Evolutionary conservation across 2,113 vertebrate genomes (phyloP), one percentile per base, ranked within the genome.

Genomic region (Hirundichthys speculiger): DNA sequence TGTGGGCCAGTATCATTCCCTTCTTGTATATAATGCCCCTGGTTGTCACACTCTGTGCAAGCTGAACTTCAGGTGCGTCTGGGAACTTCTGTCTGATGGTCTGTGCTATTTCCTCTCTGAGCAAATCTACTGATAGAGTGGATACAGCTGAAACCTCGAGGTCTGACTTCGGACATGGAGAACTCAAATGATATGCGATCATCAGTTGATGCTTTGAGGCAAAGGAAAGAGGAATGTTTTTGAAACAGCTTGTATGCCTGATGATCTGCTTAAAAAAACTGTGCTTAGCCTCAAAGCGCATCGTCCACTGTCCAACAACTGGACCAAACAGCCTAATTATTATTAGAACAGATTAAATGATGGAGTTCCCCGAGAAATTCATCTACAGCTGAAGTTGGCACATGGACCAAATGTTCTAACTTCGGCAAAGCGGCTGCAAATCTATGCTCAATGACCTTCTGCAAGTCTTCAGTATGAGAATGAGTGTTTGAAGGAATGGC

Each of bases 401-500:
- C n/a, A n/a, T n/a, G n/a, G n/a, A n/a, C n/a, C n/a, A n/a, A n/a
- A n/a, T n/a, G n/a, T n/a, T n/a, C n/a, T n/a, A n/a, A n/a, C n/a
- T n/a, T n/a, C n/a, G n/a, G n/a, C n/a, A n/a, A n/a, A n/a, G n/a
- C n/a, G n/a, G n/a, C n/a, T n/a, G n/a, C n/a, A n/a, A n/a, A n/a
- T n/a, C n/a, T n/a, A n/a, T n/a, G n/a, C n/a, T n/a, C n/a, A n/a
- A n/a, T n/a, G n/a, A n/a, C n/a, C n/a, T n/a, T n/a, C n/a, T n/a
- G n/a, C n/a, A n/a, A n/a, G n/a, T n/a, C n/a, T n/a, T n/a, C n/a
- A n/a, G n/a, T n/a, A n/a, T n/a, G n/a, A n/a, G n/a, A n/a, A n/a
- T n/a, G n/a, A n/a, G n/a, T n/a, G n/a, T n/a, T n/a, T 49, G 34
- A 43, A 60, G 46, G 9, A 79, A 54, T 47, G n/a, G 18, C 42